Percentiles rank a stretch among this genome's conserved stretches.
Conservation (phyloP, 2,888 invertebrate genomes). For the Pelosia muscerda region DNA sequence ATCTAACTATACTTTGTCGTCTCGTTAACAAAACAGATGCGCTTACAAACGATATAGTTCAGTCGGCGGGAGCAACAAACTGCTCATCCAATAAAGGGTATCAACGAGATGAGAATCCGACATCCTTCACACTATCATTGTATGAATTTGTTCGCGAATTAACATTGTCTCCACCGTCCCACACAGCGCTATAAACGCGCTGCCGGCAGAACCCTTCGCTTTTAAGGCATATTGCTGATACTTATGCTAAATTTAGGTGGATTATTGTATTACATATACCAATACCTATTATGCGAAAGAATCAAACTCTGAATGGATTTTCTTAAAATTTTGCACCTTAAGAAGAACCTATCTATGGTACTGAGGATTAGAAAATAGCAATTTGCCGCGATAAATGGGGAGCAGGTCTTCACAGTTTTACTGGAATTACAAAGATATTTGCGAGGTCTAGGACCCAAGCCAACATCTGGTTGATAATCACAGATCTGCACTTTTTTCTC, state of each 20-base stretch:
- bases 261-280: slow-evolving; percentile 27
- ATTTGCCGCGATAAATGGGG: background rate
- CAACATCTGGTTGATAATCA: too few relatives aligned
- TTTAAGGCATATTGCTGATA: slow-evolving; percentile 35
- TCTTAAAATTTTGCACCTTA: background rate
- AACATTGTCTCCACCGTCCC: slow-evolving; percentile 34
- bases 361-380: background rate
- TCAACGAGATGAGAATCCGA: background rate
- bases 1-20: background rate
- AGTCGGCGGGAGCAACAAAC: background rate
- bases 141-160: slow-evolving; percentile 2
- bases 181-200: slow-evolving; percentile 19
- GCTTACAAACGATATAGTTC: background rate
- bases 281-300: background rate
- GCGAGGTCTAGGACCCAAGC: too few relatives aligned
- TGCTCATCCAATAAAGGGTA: slow-evolving; percentile 1
- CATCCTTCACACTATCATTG: background rate
- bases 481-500: too few relatives aligned
- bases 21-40: background rate
- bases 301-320: background rate
- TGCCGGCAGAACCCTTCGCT: slow-evolving; percentile 38
- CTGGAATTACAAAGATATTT: too few relatives aligned
- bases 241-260: slow-evolving; percentile 28
- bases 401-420: too few relatives aligned
- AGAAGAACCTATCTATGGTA: too few relatives aligned